phyloP scores from a whole-genome alignment of 2,888 invertebrate species.

The Epicampocera succincta region DNA sequence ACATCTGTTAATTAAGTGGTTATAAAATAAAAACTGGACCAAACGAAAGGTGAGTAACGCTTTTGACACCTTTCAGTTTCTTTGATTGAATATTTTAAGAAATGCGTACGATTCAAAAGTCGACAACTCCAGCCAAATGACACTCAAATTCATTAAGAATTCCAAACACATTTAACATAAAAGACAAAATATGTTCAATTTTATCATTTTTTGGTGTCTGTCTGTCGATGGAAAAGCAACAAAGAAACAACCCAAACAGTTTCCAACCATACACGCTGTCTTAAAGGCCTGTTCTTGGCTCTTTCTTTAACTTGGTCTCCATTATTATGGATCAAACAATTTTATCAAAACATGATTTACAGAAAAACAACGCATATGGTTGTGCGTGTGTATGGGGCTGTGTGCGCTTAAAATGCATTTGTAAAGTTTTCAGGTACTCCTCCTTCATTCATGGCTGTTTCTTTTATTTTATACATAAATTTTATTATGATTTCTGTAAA shows the following conservation, averaged over 20 bases:
- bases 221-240: constrained; percentile 27
- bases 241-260: constrained; percentile 23
- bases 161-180: constrained; percentile 46
- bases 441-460: constrained; percentile 47
- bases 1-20: constrained; percentile 59
- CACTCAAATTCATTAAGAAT: constrained; percentile 51
- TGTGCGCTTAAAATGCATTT: constrained; percentile 18
- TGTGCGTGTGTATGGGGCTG: not conserved
- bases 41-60: constrained; percentile 69
- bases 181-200: constrained; percentile 7
- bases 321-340: constrained; percentile 71
- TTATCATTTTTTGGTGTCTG: constrained; percentile 37
- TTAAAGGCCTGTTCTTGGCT: constrained; percentile 29
- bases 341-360: constrained; percentile 61
- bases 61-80: constrained; percentile 50
- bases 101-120: constrained; percentile 21
- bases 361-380: constrained; percentile 2
- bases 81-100: constrained; percentile 42
- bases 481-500: constrained; percentile 61
- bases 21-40: constrained; percentile 70
- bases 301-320: constrained; percentile 5
- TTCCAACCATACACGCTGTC: constrained; percentile 15
- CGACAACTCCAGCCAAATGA: constrained; percentile 9
- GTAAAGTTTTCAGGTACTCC: constrained; percentile 29
- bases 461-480: constrained; percentile 43